Conservation (phyloP, 2,113 vertebrate species). For the Morone chrysops region DNA sequence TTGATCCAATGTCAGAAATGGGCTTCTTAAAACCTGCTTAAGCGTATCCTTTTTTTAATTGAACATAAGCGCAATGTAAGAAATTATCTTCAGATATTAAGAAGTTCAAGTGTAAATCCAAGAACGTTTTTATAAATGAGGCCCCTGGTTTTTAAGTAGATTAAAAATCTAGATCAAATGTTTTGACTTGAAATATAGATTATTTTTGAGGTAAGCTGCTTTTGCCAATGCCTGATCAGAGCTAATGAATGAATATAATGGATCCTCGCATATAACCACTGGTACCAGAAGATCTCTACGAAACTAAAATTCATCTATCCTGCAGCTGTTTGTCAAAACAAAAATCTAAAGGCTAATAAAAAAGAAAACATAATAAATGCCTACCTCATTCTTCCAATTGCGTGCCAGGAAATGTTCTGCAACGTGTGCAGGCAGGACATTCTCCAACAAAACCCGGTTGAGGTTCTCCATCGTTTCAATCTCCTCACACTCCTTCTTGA, state of each 20-base stretch:
- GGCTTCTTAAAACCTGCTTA: no score
- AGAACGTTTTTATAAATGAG: no score
- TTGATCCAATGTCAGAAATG: no score
- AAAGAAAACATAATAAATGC: background rate
- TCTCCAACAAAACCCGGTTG: constrained; percentile 96
- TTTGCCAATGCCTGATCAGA: background rate
- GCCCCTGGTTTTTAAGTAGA: background rate
- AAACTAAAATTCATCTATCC: constrained; percentile 4
- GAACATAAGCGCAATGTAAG: no score
- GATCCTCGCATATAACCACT: constrained; percentile 22
- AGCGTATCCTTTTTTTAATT: no score
- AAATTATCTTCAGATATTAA: no score
- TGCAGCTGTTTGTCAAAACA: constrained; percentile 3
- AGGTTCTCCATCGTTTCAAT: constrained; percentile 99
- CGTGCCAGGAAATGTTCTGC: constrained; percentile 98
- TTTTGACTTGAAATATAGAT: constrained; percentile 3
- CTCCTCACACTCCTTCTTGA: constrained; percentile 99
- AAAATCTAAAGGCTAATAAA: background rate
- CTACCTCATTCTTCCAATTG: constrained; percentile 98
- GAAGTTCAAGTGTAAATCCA: no score
- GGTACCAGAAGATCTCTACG: background rate
- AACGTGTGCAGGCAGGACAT: constrained; percentile 96
- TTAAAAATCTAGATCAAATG: background rate
- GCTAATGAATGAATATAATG: constrained; percentile 23
- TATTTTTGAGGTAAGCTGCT: background rate